Base-by-base conservation (phyloP, 2,888 invertebrate genomes). In the Mimachlamys varia region DNA sequence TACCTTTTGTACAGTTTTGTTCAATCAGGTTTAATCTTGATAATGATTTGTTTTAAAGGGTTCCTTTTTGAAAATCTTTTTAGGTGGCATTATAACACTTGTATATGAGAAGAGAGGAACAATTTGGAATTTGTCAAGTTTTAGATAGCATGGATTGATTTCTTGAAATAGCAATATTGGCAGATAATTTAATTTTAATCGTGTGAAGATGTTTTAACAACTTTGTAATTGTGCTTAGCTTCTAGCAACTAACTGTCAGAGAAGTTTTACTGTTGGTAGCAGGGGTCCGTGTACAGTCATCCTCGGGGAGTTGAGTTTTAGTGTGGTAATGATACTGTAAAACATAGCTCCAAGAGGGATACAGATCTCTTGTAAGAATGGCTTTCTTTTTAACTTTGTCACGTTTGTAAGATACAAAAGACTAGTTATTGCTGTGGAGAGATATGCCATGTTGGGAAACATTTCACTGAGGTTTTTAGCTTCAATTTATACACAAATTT, bases 321-420 rank as follows among this genome's bases (percentile, higher is more conserved):
- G 58, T 58, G 19, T 19, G 58, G 33, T 12, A 15, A 76, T 76
- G 76, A 12, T 76, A 76, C 76, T 76, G 22, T 76, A 4, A 76
- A 33, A 62, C 22, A 62, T 2, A 76, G 76, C 76, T 76, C 4
- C 12, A 33, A 76, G 33, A 33, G 44, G 33, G 76, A 76, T 27
- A 76, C 33, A 76, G 13, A 76, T 76, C 76, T 22, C 27, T 19
- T 22, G 22, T 58, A 58, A 58, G 58, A 58, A 19, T 33, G 27
- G 33, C 76, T 76, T 76, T 76, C 76, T 76, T 76, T 76, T 76
- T 33, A 27, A 76, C 76, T 76, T 76, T 76, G 76, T 76, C 76
- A 33, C 76, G 33, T 10, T 76, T 12, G 76, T 33, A 76, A 76
- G 33, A 27, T 33, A 76, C 33, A 76, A 76, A 76, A 76, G 76